Evolutionary conservation across 2,113 vertebrate species (phyloP).

Genomic region (Bubalus kerabau): DNA sequence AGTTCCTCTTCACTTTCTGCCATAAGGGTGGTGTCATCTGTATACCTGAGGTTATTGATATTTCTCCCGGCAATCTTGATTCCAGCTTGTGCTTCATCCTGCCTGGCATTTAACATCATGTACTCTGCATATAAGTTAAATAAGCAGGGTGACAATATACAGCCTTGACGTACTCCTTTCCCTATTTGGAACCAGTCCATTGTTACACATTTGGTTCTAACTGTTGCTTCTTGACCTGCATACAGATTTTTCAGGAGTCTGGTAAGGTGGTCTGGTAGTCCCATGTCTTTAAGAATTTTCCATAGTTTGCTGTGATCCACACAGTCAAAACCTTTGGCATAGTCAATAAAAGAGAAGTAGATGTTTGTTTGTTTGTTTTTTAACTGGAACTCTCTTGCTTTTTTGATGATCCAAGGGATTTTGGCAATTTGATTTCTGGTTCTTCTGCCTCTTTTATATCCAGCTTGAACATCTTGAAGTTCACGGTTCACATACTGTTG

Average conservation of each 20-base stretch:
- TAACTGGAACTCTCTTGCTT: neutral
- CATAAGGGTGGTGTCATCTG: neutral
- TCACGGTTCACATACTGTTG: neutral
- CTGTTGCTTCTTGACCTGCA: neutral
- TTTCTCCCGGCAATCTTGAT: neutral
- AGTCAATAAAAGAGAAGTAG: neutral
- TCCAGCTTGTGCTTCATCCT: neutral
- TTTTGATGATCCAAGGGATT: neutral
- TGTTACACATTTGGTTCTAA: neutral
- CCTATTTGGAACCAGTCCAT: neutral
- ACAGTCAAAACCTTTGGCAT: neutral
- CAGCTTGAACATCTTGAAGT: neutral
- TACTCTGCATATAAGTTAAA: neutral
- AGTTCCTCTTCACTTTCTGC: neutral
- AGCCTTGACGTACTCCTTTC: neutral
- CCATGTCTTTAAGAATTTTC: neutral
- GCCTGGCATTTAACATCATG: neutral
- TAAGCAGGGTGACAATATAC: neutral
- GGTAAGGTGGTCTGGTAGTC: neutral
- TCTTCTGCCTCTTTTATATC: neutral
- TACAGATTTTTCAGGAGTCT: neutral
- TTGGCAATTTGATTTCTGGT: neutral
- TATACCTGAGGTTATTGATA: neutral
- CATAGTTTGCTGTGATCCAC: neutral
- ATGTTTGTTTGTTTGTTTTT: neutral